These are phyloP conservation scores for Nicator chloris DNA, from an alignment of 2,113 vertebrate genomes.

Conservation along the genomic window DNA sequence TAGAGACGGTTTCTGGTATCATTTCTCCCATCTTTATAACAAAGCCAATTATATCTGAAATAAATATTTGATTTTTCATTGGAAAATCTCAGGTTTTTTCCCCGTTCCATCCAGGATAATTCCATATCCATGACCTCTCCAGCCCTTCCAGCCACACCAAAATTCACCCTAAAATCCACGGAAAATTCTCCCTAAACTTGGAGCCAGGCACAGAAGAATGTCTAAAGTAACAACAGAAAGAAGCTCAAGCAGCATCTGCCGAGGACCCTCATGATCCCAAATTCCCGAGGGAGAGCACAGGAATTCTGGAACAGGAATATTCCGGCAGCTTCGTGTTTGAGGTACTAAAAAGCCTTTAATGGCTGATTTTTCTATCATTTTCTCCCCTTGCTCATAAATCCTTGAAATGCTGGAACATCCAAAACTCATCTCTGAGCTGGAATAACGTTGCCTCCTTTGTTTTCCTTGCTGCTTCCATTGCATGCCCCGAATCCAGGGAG, in stretches of 20 bases:
- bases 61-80: neutral
- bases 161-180: neutral
- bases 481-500: rapidly evolving
- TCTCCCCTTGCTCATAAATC: neutral
- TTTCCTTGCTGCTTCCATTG: neutral
- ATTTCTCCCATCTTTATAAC: neutral
- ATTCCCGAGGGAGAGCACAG: neutral
- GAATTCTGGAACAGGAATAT: neutral
- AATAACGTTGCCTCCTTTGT: rapidly evolving
- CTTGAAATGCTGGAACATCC: neutral
- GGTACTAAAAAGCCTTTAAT: rapidly evolving
- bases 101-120: neutral
- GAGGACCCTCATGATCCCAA: neutral
- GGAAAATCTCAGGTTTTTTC: neutral
- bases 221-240: neutral
- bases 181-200: neutral
- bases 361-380: neutral
- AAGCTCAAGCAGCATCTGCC: neutral
- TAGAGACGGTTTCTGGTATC: too few species aligned
- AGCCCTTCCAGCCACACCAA: neutral
- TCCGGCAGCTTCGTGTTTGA: rapidly evolving
- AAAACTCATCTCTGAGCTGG: neutral
- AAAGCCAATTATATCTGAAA: neutral
- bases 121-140: neutral
- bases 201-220: neutral